Conservation (phyloP, 2,113 vertebrate genomes). For the Monarcha castaneiventris region DNA sequence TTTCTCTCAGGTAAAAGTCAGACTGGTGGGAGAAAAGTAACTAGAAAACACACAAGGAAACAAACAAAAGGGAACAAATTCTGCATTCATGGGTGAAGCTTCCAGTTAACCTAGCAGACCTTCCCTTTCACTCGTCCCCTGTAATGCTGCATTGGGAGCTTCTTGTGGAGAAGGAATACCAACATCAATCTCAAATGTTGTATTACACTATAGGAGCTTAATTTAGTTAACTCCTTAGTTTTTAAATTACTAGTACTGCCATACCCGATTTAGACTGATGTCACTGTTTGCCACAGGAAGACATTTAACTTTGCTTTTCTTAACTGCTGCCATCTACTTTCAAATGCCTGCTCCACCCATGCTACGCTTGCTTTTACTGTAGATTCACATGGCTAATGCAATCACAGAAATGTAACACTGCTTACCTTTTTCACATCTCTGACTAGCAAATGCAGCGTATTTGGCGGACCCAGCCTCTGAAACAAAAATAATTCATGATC, state of each 20-base stretch:
- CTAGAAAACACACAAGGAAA: background rate
- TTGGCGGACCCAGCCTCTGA: conserved; percentile 91
- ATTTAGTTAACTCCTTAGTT: background rate
- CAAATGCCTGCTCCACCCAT: background rate
- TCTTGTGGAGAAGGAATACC: background rate
- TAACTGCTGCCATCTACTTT: background rate
- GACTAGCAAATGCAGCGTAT: conserved; percentile 89
- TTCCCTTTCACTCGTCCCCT: background rate
- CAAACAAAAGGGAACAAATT: background rate
- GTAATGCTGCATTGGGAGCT: background rate
- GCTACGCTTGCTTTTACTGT: background rate
- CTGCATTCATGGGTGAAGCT: background rate
- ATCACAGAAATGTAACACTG: background rate
- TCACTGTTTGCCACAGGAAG: background rate
- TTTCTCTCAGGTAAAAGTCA: background rate
- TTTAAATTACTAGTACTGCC: background rate
- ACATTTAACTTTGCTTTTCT: background rate
- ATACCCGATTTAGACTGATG: fast-evolving
- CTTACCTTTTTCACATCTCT: conserved; percentile 98
- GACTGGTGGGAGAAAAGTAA: background rate
- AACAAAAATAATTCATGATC: conserved; percentile 38
- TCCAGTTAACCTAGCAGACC: background rate
- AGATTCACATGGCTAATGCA: background rate
- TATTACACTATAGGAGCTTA: background rate
- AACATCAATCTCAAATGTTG: background rate